Evolutionary conservation across 2,113 vertebrate species (phyloP), one percentile per base, ranked within the genome.

Genomic region (Sturnira hondurensis): DNA sequence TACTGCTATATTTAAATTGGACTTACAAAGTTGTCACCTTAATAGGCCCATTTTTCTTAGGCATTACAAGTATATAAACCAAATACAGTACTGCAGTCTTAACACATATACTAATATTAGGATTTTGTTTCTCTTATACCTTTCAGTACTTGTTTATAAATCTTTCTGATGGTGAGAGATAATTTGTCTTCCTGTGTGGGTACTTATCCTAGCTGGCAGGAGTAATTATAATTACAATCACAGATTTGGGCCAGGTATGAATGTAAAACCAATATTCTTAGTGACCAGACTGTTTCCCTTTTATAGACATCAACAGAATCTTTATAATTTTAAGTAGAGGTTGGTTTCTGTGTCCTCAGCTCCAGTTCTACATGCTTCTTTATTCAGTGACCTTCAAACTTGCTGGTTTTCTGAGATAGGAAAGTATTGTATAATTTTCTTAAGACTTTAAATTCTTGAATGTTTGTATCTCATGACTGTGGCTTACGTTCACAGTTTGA

Each of bases 141-240:
- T 96, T 96, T 94, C 56, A 10, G 16, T 84, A 26, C 33, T 92
- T 96, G 50, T 89, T 56, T 92, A 36, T 86, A 78, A 88, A 47
- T 83, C 24, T 78, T 89, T 67, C 52, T 81, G 14, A 1, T 88
- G 6, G 84, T 95, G 81, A 54, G 90, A 74, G 76, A 90, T 87
- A 76, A 86, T 93, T 91, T 94, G 76, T 85, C 31, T 94, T 65
- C 8, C 56, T 74, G 67, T 70, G 13, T 67, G 52, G 68, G 20
- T 85, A 84, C 76, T 95, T 92, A 94, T 6, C 2, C 26, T 61
- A 5, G 50, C 85, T 91, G 70, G 58, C 67, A 47, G 65, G 85
- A 77, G 15, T 81, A 61, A 33, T 85, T 91, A n/a, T 73, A 73
- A n/a, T 73, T 85, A 20, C 45, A 31, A 26, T 82, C 10, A 43